Evolutionary conservation across 1,140 invertebrate genomes (phyloP), one percentile per base, ranked within the genome.

Genomic region (Elymnias hypermnestra): DNA sequence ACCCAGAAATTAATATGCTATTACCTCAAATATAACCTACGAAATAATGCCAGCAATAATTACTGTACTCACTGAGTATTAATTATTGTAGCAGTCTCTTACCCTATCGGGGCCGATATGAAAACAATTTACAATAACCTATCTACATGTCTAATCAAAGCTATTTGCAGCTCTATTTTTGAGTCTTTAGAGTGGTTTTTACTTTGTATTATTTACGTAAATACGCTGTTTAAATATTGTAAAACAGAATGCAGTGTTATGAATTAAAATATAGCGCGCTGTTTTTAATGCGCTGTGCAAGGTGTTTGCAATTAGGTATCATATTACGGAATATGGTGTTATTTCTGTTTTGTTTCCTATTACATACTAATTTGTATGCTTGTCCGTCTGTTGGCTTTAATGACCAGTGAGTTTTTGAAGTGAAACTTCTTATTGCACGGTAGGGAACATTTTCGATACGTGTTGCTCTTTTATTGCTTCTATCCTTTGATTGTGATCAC

Each of bases 181-280:
- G 17, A 18, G 3, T 2, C 3, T 9, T 18, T 54, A 75, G 26
- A 53, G 54, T 52, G 40, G 42, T 9, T 8, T 61, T 63, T 72
- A 10, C 35, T n/a, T 58, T 63, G 44, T 5, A 15, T 13, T 14
- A 3, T 33, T 26, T 14, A 28, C 28, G 8, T 23, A 57, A 17
- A 41, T 62, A 38, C 12, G 45, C 19, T 50, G 15, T 46, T 51
- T 23, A 46, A 36, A 28, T 45, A 37, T 28, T 39, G 29, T 17
- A 31, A 25, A 42, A 36, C 28, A 46, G 53, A 60, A 63, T 64
- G 70, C 66, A 67, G 65, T 64, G 65, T 71, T 73, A 72, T 63
- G 55, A 71, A 75, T 73, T 72, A 72, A 73, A 73, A 70, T 73
- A 61, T 58, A 47, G 58, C 67, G 59, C 55, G 61, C 57, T 50